Percentiles rank a stretch among this genome's conserved stretches.
Evolutionary conservation across 92 coral and sea anemone genomes (phyloP).

Genomic region (Bergia sp.): DNA sequence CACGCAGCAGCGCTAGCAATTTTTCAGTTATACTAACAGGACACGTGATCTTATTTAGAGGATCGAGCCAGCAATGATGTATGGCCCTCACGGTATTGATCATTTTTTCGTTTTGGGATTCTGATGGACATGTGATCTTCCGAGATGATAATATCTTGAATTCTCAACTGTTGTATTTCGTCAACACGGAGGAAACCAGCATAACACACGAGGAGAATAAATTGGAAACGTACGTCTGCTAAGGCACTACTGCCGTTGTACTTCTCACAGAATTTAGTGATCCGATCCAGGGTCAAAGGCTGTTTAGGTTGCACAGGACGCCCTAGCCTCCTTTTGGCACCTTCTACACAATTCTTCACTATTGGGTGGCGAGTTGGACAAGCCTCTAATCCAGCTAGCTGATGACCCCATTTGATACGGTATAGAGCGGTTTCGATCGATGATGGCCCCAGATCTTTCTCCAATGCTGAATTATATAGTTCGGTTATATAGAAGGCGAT

Average conservation of each 20-base stretch:
- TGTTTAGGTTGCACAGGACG: conserved; percentile 7
- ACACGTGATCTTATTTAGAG: conserved; percentile 49
- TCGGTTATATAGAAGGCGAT: conserved; percentile 52
- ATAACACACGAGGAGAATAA: conserved; percentile 51
- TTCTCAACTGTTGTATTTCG: background rate
- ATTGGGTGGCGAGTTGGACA: background rate
- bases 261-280: too few species aligned
- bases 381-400: conserved; percentile 1
- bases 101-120: background rate
- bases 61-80: conserved; percentile 5
- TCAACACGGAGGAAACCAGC: conserved; percentile 33
- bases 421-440: background rate
- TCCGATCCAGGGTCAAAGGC: conserved; percentile 17
- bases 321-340: background rate
- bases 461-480: background rate
- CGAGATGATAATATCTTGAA: background rate
- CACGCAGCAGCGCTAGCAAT: conserved; percentile 37
- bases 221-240: conserved; percentile 50
- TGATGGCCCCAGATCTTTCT: background rate
- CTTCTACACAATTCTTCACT: background rate
- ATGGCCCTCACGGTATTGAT: conserved; percentile 5
- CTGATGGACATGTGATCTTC: background rate
- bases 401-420: background rate
- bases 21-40: conserved; percentile 50
- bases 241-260: conserved; percentile 19